Conservation (phyloP, 2,113 vertebrate genomes). For the Pelecanus crispus region DNA sequence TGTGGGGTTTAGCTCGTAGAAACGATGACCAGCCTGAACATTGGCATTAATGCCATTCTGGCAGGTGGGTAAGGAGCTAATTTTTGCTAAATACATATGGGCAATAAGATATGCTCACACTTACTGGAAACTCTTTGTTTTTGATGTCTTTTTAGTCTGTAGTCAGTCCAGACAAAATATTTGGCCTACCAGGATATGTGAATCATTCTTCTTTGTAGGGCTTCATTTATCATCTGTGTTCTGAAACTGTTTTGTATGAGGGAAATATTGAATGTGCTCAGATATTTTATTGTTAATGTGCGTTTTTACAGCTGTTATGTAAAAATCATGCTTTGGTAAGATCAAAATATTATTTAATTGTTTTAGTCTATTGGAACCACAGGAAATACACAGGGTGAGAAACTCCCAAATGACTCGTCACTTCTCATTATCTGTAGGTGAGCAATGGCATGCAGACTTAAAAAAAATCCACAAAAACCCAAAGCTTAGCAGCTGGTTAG, state of each 20-base stretch:
- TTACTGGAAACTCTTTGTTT: conserved; percentile 50
- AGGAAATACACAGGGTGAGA: conserved; percentile 48
- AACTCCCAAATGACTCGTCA: conserved; percentile 12
- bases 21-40: neutral
- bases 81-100: neutral
- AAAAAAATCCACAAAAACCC: neutral
- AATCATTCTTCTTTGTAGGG: conserved; percentile 56
- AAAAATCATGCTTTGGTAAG: conserved; percentile 21
- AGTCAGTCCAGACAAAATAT: conserved; percentile 63
- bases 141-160: conserved; percentile 24
- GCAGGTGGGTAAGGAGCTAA: neutral
- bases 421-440: conserved; percentile 2
- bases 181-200: conserved; percentile 62
- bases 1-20: neutral
- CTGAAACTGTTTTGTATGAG: conserved; percentile 38
- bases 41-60: neutral
- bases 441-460: neutral
- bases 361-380: conserved; percentile 41
- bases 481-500: conserved; percentile 15
- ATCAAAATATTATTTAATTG: conserved; percentile 65
- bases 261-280: neutral
- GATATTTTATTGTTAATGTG: conserved; percentile 26
- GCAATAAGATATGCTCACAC: neutral
- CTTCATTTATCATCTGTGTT: conserved; percentile 31
- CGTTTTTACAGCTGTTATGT: conserved; percentile 59